Evolutionary conservation across 2,888 invertebrate species (phyloP).

Genomic region (Buathra laborator): DNA sequence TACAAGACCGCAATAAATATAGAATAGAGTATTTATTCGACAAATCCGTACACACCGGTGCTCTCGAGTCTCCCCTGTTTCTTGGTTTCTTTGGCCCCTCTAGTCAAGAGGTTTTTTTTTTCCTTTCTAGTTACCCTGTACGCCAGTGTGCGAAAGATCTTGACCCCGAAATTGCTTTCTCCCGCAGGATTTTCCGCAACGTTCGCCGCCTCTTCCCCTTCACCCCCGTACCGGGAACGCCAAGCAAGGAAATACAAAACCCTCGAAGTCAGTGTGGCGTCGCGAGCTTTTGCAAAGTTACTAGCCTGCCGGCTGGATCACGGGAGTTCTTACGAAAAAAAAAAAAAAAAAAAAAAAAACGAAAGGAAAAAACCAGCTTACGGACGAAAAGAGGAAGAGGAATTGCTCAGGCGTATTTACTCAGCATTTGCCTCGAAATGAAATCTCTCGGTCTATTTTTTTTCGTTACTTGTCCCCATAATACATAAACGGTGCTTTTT

Average conservation of each 20-base stretch:
- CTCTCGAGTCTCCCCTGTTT: conserved; percentile 4
- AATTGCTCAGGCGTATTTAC: conserved; percentile 70
- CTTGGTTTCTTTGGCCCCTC: conserved; percentile 7
- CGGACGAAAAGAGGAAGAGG: conserved; percentile 9
- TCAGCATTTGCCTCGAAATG: conserved; percentile 74
- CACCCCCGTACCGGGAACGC: background rate
- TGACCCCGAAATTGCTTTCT: conserved; percentile 64
- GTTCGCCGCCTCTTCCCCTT: background rate
- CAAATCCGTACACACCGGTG: conserved; percentile 27
- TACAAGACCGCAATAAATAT: conserved; percentile 52
- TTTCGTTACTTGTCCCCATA: conserved; percentile 51
- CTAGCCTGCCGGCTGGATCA: conserved; percentile 15
- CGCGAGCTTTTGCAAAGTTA: conserved; percentile 24
- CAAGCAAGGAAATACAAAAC: conserved; percentile 37
- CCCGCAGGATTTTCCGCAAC: conserved; percentile 29
- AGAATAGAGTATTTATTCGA: conserved; percentile 54
- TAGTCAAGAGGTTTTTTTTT: conserved; percentile 37
- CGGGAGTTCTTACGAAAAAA: conserved; percentile 10
- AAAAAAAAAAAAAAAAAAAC: background rate
- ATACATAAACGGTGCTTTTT: background rate
- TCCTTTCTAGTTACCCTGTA: conserved; percentile 15
- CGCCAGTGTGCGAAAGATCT: conserved; percentile 39
- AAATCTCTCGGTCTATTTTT: conserved; percentile 67
- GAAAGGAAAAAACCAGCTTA: conserved; percentile 55
- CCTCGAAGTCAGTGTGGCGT: conserved; percentile 42